Percentiles rank a stretch among this genome's conserved stretches.
Conservation (phyloP, 92 coral and sea anemone genomes). For the Zoanthus gigantus region DNA sequence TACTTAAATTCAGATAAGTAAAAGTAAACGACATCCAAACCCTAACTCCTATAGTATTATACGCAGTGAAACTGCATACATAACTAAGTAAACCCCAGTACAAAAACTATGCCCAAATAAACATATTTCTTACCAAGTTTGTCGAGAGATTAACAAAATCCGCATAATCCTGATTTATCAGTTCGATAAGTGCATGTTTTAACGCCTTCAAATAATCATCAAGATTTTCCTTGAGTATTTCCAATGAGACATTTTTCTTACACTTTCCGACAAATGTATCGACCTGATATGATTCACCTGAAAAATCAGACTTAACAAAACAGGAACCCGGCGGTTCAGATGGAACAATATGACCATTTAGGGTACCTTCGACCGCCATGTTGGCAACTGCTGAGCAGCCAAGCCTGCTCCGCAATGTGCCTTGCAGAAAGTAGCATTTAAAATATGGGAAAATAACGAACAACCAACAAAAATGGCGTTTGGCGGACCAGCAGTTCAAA, state of each 20-base stretch:
- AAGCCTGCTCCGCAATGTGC: not conserved
- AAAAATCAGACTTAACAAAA: conserved; percentile 87
- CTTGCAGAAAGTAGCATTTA: conserved; percentile 7
- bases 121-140: conserved; percentile 77
- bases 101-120: too few species aligned
- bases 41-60: too few species aligned
- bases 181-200: conserved; percentile 94
- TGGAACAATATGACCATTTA: conserved; percentile 68
- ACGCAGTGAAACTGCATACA: too few species aligned
- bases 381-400: conserved; percentile 71
- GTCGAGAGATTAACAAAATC: conserved; percentile 98
- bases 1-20: too few species aligned
- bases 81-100: too few species aligned
- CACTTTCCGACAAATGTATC: conserved; percentile 90
- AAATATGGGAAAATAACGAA: not conserved
- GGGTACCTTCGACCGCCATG: conserved; percentile 85
- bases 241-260: conserved; percentile 86
- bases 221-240: conserved; percentile 80
- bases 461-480: conserved; percentile 59
- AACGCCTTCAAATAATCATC: conserved; percentile 93
- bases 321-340: conserved; percentile 84
- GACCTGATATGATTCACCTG: conserved; percentile 87
- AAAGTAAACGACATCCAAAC: too few species aligned
- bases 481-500: not conserved
- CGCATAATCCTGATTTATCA: conserved; percentile 98